These are phyloP conservation scores for Chromoteleia sp. DNA, from an alignment of 2,888 invertebrate species.

Conservation along the genomic window DNA sequence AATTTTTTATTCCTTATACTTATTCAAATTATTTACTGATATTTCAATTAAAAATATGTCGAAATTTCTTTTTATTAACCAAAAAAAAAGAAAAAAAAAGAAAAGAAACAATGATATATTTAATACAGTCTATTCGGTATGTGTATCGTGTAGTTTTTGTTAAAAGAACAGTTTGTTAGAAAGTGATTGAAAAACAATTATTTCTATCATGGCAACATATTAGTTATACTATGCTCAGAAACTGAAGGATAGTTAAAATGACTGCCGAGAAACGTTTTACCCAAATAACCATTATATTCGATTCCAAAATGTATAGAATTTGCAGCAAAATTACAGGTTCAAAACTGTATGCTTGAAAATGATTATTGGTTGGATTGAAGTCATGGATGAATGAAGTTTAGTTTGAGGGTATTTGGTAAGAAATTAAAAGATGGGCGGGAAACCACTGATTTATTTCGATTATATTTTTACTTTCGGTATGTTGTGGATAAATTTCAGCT, in stretches of 20 bases:
- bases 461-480: constrained; percentile 48
- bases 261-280: constrained; percentile 28
- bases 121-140: too few species aligned
- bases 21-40: too few species aligned
- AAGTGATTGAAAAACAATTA: too few species aligned
- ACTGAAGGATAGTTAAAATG: constrained; percentile 17
- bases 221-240: not conserved
- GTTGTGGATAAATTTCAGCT: constrained; percentile 20
- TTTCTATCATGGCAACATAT: not conserved
- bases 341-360: constrained; percentile 45
- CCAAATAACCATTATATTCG: constrained; percentile 48
- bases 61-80: too few species aligned
- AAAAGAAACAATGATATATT: too few species aligned
- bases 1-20: too few species aligned
- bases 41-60: too few species aligned
- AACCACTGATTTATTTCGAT: constrained; percentile 50
- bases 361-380: constrained; percentile 53
- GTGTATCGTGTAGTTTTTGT: too few species aligned
- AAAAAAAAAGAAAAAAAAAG: too few species aligned
- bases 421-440: constrained; percentile 60
- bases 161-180: too few species aligned
- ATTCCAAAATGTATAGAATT: constrained; percentile 43
- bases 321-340: constrained; percentile 53
- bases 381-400: constrained; percentile 48
- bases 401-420: constrained; percentile 50